Conservation (phyloP, 2,797 vertebrate genomes). For the Chaetodon trifasciatus region DNA sequence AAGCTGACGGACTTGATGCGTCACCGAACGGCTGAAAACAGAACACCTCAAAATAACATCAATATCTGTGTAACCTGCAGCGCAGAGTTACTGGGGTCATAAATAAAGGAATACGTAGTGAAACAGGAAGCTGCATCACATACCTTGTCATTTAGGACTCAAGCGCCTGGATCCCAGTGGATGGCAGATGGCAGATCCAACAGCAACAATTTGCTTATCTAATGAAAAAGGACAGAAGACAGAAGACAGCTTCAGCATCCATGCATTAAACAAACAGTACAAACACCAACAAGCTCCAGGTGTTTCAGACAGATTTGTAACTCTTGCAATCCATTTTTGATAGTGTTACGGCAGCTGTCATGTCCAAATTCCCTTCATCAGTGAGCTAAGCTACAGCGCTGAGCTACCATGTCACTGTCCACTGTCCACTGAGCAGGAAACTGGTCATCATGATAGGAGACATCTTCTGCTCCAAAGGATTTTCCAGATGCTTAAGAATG, state of each 20-base stretch:
- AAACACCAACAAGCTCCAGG: background rate
- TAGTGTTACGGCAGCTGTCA: background rate
- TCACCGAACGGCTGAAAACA: background rate
- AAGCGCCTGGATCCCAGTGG: slow-evolving; percentile 75
- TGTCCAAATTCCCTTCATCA: background rate
- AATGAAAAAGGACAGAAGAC: slow-evolving; percentile 28
- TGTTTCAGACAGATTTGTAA: background rate
- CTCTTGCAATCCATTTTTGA: background rate
- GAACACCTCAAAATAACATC: background rate
- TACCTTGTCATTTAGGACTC: slow-evolving; percentile 86
- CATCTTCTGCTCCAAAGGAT: background rate
- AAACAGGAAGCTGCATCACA: background rate
- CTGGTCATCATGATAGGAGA: background rate
- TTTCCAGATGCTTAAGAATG: background rate
- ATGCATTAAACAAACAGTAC: background rate
- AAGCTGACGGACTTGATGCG: background rate
- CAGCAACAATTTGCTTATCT: slow-evolving; percentile 70
- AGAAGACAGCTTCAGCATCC: slow-evolving; percentile 5
- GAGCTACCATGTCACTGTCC: background rate
- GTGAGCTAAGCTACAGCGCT: background rate
- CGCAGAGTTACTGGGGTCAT: no score
- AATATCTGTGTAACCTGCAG: background rate
- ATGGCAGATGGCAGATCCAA: slow-evolving; percentile 64
- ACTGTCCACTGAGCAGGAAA: background rate
- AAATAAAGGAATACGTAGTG: background rate